Evolutionary conservation across 2,113 vertebrate genomes (phyloP).

Genomic region (Clinocottus analis): DNA sequence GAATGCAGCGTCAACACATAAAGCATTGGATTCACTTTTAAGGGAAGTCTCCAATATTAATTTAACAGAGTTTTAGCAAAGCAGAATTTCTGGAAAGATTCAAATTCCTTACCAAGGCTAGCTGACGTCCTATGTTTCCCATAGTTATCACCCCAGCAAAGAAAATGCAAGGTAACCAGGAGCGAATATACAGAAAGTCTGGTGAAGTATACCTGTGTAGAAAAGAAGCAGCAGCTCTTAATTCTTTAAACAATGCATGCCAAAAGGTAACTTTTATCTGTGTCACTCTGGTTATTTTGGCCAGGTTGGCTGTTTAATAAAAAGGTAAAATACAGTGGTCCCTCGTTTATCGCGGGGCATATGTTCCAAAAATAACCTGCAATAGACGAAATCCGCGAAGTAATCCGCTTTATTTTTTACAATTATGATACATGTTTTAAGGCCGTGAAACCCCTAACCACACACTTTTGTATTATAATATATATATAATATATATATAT

Average conservation of each 20-base stretch:
- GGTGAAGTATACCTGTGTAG: constrained; percentile 91
- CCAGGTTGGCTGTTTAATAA: not conserved
- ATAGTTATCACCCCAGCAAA: constrained; percentile 98
- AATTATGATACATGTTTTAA: too few species aligned
- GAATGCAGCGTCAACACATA: not conserved
- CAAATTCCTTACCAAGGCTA: constrained; percentile 89
- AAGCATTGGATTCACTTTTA: not conserved
- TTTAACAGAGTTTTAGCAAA: not conserved
- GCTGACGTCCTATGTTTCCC: constrained; percentile 96
- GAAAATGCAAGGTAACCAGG: constrained; percentile 98
- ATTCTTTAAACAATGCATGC: not conserved
- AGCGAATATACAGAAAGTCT: constrained; percentile 96
- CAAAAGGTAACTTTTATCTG: not conserved
- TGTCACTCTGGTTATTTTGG: not conserved
- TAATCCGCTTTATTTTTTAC: too few species aligned
- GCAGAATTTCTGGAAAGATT: not conserved
- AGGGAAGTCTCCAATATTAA: not conserved
- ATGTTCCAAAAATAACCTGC: too few species aligned
- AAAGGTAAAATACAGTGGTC: not conserved
- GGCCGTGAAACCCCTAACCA: too few species aligned
- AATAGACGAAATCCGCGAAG: too few species aligned
- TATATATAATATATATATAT: too few species aligned
- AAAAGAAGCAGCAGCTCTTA: not conserved
- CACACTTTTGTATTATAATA: too few species aligned
- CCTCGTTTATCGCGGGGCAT: too few species aligned